Conservation (phyloP, 2,113 vertebrate species). For the Panurus biarmicus region DNA sequence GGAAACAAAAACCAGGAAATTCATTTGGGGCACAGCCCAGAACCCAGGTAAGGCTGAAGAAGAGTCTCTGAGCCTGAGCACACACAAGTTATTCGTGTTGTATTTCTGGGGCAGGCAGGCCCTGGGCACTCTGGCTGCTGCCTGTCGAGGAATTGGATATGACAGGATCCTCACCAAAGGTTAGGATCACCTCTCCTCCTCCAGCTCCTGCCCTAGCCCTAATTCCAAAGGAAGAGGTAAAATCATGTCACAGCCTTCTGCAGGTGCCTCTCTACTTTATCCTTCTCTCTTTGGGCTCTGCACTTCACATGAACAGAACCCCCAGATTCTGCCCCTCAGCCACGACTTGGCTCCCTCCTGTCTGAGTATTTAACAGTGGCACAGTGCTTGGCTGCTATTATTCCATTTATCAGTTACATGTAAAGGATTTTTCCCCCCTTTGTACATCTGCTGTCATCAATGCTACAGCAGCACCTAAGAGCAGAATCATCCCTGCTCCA, state of each 20-base stretch:
- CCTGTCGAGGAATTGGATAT: neutral
- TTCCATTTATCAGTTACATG: neutral
- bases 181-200: neutral
- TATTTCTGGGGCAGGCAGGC: neutral
- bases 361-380: neutral
- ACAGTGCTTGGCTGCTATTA: neutral
- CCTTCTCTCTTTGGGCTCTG: neutral
- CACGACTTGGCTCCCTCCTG: neutral
- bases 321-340: neutral
- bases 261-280: neutral
- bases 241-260: neutral
- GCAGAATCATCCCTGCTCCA: neutral
- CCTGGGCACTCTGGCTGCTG: neutral
- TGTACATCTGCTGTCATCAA: neutral
- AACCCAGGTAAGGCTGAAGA: neutral
- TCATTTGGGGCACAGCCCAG: neutral
- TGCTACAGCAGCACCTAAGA: neutral
- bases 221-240: neutral
- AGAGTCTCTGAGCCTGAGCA: neutral
- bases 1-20: rapidly evolving
- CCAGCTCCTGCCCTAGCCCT: neutral
- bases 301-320: neutral
- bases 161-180: neutral
- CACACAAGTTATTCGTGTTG: rapidly evolving
- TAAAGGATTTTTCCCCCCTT: neutral